Base-by-base conservation (phyloP, 1,140 invertebrate genomes). In the Pinna nobilis region DNA sequence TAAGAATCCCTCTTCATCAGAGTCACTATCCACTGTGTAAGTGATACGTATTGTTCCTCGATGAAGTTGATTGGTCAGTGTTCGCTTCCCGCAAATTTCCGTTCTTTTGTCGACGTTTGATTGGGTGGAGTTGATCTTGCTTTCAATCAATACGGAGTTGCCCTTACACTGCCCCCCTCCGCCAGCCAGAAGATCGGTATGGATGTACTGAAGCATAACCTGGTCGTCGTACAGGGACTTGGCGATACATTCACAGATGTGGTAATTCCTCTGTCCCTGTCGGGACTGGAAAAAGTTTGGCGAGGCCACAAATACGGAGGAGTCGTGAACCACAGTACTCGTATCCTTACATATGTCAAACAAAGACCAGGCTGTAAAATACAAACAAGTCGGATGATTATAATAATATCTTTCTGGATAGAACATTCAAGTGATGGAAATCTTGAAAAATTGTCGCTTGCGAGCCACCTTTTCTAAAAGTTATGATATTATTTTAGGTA, bases 291-390 rank as follows among this genome's bases (percentile, higher is more conserved):
- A 49, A 20, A 50, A 50, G 23, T 60, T 61, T 3, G 68, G 68
- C 11, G 68, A 70, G 20, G 28, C 49, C 32, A 70, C 51, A n/a
- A 25, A 70, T 9, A 70, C 28, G 23, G 25, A 28, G 15, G 68
- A 37, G 32, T 37, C 13, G 9, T 39, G 7, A 30, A 70, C 68
- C 23, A 41, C 51, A 1, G 44, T 70, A 1, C 25, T 63, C 1
- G 50, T 28, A 15, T 70, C 68, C 25, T 61, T 60, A n/a, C 68
- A 70, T 18, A 70, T 61, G 23, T 70, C 32, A 39, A 50, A 70
- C n/a, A 60, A 35, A 28, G 57, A 61, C 57, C 57, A 61, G 1
- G 68, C 68, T 70, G 57, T n/a, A 70, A 60, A 7, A 9, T 9
- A 33, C 13, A 23, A 53, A 2, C 23, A 9, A 53, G n/a, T n/a